These are phyloP conservation scores for Sitta europaea DNA, from an alignment of 2,113 vertebrate genomes.

Conservation along the genomic window DNA sequence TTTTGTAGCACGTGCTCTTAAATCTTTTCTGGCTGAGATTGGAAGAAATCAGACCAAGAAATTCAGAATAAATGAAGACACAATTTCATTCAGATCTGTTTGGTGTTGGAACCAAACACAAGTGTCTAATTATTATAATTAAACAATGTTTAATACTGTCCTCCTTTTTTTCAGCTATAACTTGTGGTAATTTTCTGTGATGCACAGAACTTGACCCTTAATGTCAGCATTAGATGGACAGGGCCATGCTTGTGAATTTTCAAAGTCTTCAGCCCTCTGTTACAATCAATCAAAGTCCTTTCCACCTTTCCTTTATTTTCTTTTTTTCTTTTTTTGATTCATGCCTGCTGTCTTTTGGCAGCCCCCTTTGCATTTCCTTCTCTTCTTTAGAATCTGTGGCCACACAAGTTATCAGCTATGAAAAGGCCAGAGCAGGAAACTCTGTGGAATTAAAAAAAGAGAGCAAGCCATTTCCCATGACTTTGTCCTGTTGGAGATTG, in stretches of 20 bases:
- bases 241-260: not conserved
- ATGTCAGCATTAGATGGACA: not conserved
- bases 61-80: not conserved
- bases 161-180: not conserved
- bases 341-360: not conserved
- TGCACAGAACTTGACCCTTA: not conserved
- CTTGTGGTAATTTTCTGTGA: not conserved
- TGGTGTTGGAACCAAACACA: not conserved
- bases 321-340: not conserved
- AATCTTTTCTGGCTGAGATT: not conserved
- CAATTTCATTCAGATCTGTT: not conserved
- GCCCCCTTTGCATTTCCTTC: not conserved
- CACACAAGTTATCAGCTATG: not conserved
- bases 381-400: not conserved
- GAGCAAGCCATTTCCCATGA: constrained; percentile 9
- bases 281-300: not conserved
- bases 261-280: not conserved
- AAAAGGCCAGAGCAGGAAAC: constrained; percentile 29
- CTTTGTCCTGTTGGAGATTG: constrained; percentile 37
- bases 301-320: not conserved
- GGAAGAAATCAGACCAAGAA: not conserved
- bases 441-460: not conserved
- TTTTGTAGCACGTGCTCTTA: not conserved
- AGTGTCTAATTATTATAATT: not conserved
- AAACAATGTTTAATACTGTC: not conserved